These are phyloP conservation scores for Dryocosmus kuriphilus DNA, from an alignment of 2,888 invertebrate genomes.

Conservation along the genomic window DNA sequence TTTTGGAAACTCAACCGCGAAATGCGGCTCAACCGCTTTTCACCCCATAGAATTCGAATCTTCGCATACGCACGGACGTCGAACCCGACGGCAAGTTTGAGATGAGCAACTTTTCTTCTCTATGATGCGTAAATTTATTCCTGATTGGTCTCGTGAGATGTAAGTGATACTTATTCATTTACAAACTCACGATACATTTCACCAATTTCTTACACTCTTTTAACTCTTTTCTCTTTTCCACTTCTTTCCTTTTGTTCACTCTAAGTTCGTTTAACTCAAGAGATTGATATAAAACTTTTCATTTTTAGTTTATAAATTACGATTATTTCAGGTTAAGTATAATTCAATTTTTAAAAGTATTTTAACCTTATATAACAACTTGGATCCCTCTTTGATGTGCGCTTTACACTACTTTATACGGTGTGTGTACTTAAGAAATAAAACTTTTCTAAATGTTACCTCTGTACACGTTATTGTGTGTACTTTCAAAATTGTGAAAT, in stretches of 20 bases:
- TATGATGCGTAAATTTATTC: constrained; percentile 29
- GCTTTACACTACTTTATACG: not conserved
- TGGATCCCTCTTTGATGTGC: not conserved
- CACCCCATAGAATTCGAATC: not conserved
- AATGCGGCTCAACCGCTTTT: constrained; percentile 17
- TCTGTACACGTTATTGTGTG: not conserved
- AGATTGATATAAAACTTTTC: too few species aligned
- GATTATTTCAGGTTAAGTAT: too few species aligned
- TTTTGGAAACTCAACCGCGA: constrained; percentile 12
- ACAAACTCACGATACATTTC: not conserved
- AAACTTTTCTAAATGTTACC: not conserved
- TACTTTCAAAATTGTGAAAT: not conserved
- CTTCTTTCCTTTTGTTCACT: not conserved
- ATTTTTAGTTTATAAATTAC: too few species aligned
- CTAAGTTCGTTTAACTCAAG: not conserved
- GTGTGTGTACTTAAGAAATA: not conserved
- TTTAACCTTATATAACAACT: not conserved
- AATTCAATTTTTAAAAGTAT: too few species aligned
- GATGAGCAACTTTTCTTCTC: constrained; percentile 5
- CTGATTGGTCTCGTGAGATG: constrained; percentile 17
- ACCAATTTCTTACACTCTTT: not conserved
- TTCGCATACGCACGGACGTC: not conserved
- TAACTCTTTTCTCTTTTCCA: not conserved
- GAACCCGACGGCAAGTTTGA: constrained; percentile 8
- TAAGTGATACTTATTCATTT: constrained; percentile 2